These are phyloP conservation scores for Dryomyza anilis DNA, from an alignment of 2,888 invertebrate genomes.

Conservation along the genomic window DNA sequence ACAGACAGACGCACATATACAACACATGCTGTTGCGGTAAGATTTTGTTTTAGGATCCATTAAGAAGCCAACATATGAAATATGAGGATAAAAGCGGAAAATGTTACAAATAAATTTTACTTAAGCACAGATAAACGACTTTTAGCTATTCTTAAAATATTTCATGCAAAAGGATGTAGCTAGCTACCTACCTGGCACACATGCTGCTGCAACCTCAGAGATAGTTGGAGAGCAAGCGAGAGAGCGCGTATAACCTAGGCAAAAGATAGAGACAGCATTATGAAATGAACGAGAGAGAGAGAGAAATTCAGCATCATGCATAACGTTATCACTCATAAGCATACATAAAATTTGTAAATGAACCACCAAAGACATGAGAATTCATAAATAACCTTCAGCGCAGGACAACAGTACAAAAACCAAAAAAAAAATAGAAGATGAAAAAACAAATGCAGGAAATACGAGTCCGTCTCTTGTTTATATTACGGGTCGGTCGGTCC, in stretches of 20 bases:
- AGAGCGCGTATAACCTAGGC: neutral
- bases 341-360: conserved; percentile 36
- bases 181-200: neutral
- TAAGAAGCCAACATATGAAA: conserved; percentile 23
- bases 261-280: neutral
- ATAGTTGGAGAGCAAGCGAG: neutral
- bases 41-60: conserved; percentile 21
- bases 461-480: neutral
- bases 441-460: neutral
- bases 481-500: neutral
- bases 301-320: conserved; percentile 8
- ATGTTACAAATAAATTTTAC: conserved; percentile 40
- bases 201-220: neutral
- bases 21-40: conserved; percentile 7
- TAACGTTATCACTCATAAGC: conserved; percentile 30
- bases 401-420: neutral
- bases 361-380: conserved; percentile 38
- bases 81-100: conserved; percentile 30
- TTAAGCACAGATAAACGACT: conserved; percentile 42
- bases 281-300: neutral
- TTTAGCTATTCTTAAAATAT: conserved; percentile 36
- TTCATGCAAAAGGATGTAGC: conserved; percentile 1
- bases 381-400: conserved; percentile 36
- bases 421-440: neutral
- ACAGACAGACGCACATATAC: no score